Conservation (phyloP, 2,888 invertebrate species). For the Pantelozetes paolii region DNA sequence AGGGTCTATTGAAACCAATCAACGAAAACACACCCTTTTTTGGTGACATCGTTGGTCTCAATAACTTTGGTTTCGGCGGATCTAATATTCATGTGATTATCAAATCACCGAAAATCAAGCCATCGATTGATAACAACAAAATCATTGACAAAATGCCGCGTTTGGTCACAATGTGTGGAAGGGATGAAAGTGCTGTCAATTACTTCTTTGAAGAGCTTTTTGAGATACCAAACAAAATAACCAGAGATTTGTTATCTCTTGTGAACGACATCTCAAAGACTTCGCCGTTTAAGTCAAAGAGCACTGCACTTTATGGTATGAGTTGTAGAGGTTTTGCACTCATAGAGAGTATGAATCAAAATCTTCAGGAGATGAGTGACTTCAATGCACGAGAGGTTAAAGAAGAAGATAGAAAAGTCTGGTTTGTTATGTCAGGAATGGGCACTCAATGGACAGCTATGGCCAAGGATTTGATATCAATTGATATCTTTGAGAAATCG, state of each 20-base stretch:
- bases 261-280: slow-evolving; percentile 40
- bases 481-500: slow-evolving; percentile 54
- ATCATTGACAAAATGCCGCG: slow-evolving; percentile 56
- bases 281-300: background rate
- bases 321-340: slow-evolving; percentile 23
- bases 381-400: background rate
- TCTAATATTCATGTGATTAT: slow-evolving; percentile 52
- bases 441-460: slow-evolving; percentile 59
- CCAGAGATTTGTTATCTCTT: slow-evolving; percentile 34
- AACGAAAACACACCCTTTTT: slow-evolving; percentile 52
- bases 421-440: slow-evolving; percentile 59
- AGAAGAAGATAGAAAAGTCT: slow-evolving; percentile 50
- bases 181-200: slow-evolving; percentile 29
- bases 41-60: slow-evolving; percentile 56
- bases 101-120: slow-evolving; percentile 37
- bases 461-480: slow-evolving; percentile 55
- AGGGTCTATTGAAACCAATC: slow-evolving; percentile 57
- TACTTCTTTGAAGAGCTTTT: slow-evolving; percentile 49
- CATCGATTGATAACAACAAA: slow-evolving; percentile 17
- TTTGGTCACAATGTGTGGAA: slow-evolving; percentile 58
- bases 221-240: slow-evolving; percentile 32
- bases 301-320: background rate
- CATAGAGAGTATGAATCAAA: slow-evolving; percentile 23
- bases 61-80: slow-evolving; percentile 60
- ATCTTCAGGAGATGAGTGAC: background rate